Percentiles rank a stretch among this genome's conserved stretches.
Conservation (phyloP, 2,888 invertebrate genomes). For the Drosophila limbata region DNA sequence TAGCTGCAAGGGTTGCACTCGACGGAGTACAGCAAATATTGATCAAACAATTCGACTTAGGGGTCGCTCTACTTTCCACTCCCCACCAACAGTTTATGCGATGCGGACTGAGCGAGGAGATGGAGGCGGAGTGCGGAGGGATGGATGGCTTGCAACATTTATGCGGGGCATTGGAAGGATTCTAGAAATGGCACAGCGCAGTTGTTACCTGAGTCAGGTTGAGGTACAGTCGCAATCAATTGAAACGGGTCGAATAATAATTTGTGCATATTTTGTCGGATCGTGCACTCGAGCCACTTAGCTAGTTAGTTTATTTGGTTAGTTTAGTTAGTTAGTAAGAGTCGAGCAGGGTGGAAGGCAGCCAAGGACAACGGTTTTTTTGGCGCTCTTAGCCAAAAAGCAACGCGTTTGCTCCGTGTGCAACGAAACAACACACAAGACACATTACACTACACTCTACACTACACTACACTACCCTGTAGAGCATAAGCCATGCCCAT, state of each 20-base stretch:
- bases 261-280: slow-evolving; percentile 27
- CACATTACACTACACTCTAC: slow-evolving; percentile 2
- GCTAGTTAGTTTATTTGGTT: slow-evolving; percentile 22
- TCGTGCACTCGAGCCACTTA: slow-evolving; percentile 25
- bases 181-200: slow-evolving; percentile 45
- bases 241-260: slow-evolving; percentile 28
- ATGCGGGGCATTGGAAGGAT: slow-evolving; percentile 48
- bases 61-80: slow-evolving; percentile 39
- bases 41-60: slow-evolving; percentile 79
- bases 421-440: slow-evolving; percentile 57
- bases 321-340: slow-evolving; percentile 77
- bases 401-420: slow-evolving; percentile 79
- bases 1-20: slow-evolving; percentile 54
- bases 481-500: slow-evolving; percentile 66
- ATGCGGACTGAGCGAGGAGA: not conserved
- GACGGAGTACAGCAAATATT: slow-evolving; percentile 56
- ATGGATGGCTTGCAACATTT: slow-evolving; percentile 32
- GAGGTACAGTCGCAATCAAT: slow-evolving; percentile 41
- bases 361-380: slow-evolving; percentile 83
- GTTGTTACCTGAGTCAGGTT: slow-evolving; percentile 48
- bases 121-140: not conserved
- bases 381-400: slow-evolving; percentile 78
- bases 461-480: slow-evolving; percentile 15
- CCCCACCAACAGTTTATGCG: slow-evolving; percentile 29
- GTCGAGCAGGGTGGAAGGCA: slow-evolving; percentile 65